phyloP scores from a whole-genome alignment of 2,113 vertebrate species.

The Ceyx melanurus region DNA sequence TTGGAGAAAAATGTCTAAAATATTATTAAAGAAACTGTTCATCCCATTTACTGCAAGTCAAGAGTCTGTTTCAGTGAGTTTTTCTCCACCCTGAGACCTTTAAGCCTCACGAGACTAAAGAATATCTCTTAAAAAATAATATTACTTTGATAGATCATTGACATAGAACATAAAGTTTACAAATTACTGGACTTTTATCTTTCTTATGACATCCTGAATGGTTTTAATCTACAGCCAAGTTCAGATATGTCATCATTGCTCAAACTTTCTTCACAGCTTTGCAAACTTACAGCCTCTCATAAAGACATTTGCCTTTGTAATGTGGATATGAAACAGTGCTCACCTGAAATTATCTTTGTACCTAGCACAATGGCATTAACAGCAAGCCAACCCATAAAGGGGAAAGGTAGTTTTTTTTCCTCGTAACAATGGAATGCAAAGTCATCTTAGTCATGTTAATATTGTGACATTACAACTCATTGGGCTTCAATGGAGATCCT shows the following conservation, averaged over 20 bases:
- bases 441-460: not conserved
- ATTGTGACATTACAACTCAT: not conserved
- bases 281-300: not conserved
- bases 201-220: not conserved
- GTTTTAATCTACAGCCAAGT: not conserved
- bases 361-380: not conserved
- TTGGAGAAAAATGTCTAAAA: conserved; percentile 60
- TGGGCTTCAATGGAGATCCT: not conserved
- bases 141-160: not conserved
- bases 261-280: not conserved
- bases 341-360: not conserved
- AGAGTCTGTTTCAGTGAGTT: not conserved
- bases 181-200: not conserved
- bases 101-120: not conserved
- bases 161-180: not conserved
- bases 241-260: not conserved
- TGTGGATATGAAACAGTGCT: not conserved
- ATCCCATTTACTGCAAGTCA: not conserved
- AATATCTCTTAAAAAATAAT: not conserved
- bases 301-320: not conserved
- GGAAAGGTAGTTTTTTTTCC: not conserved
- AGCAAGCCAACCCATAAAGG: not conserved
- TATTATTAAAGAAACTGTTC: conserved; percentile 49
- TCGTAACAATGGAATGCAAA: not conserved
- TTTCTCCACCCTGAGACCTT: not conserved